Conservation (phyloP, 1,140 invertebrate genomes). For the Spodoptera frugiperda region DNA sequence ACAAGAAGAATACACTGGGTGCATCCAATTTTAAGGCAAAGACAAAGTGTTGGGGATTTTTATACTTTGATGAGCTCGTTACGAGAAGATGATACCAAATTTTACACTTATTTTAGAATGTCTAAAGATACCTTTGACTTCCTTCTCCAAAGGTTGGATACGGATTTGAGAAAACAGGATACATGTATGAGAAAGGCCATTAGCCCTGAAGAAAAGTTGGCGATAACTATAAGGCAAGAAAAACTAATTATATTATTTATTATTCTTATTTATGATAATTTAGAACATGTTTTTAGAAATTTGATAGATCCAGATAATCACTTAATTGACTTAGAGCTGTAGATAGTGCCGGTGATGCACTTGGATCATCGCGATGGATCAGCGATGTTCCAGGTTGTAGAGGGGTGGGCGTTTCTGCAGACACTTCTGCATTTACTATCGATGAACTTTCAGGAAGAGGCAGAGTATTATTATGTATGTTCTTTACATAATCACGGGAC, state of each 20-base stretch:
- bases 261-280: slow-evolving; percentile 13
- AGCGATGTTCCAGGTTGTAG: slow-evolving; percentile 9
- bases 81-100: slow-evolving; percentile 7
- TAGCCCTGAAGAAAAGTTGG: slow-evolving; percentile 10
- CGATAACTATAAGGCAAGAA: slow-evolving; percentile 11
- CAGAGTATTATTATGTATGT: slow-evolving; percentile 5
- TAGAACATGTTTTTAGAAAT: slow-evolving; percentile 12
- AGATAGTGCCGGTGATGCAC: slow-evolving; percentile 9
- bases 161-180: slow-evolving; percentile 7
- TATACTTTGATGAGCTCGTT: slow-evolving; percentile 7
- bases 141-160: slow-evolving; percentile 7
- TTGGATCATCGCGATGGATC: slow-evolving; percentile 7
- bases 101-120: slow-evolving; percentile 8
- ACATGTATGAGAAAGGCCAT: slow-evolving; percentile 9
- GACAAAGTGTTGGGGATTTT: slow-evolving; percentile 7
- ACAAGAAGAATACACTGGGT: slow-evolving; percentile 7
- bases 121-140: slow-evolving; percentile 8
- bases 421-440: slow-evolving; percentile 11
- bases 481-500: too few relatives aligned
- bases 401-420: slow-evolving; percentile 8
- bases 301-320: slow-evolving; percentile 11
- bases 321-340: slow-evolving; percentile 11
- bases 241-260: slow-evolving; percentile 14
- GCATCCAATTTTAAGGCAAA: slow-evolving; percentile 7
- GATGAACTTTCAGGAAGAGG: slow-evolving; percentile 10